A percentile compares a stretch with the other conserved stretches of the same genome.
phyloP scores from a whole-genome alignment of 1,140 invertebrate genomes.

The Drosophila tristis region DNA sequence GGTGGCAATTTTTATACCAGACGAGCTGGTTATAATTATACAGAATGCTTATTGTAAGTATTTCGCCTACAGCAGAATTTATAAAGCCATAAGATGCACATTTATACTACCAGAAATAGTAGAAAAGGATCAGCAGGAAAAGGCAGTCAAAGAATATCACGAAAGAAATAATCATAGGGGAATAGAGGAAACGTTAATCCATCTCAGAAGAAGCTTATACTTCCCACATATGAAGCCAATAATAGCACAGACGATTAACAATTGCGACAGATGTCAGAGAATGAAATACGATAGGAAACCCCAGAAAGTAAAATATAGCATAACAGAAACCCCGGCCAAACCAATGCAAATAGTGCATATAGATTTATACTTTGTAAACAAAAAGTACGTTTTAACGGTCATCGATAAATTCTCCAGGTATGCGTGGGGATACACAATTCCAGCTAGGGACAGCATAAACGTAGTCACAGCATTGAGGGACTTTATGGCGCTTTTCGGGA shows the following conservation, averaged over 20 bases:
- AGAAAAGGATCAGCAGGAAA: neutral
- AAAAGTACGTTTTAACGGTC: conserved; percentile 56
- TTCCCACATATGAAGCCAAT: conserved; percentile 18
- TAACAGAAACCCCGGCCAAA: conserved; percentile 53
- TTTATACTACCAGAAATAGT: neutral
- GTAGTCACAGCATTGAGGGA: conserved; percentile 48
- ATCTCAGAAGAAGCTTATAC: conserved; percentile 8
- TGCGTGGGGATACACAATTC: conserved; percentile 59
- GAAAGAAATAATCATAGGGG: conserved; percentile 17
- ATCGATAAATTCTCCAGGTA: conserved; percentile 72
- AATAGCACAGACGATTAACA: conserved; percentile 11
- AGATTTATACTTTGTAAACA: conserved; percentile 57
- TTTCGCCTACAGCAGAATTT: neutral
- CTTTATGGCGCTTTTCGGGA: conserved; percentile 24
- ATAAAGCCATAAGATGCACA: neutral
- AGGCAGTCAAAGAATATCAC: conserved; percentile 6
- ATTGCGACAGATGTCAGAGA: conserved; percentile 37
- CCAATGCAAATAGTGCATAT: conserved; percentile 69
- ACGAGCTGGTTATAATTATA: neutral
- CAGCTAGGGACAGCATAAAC: conserved; percentile 20
- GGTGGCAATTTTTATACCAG: neutral
- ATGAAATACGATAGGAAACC: conserved; percentile 73
- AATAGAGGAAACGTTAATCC: conserved; percentile 13
- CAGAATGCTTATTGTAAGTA: neutral
- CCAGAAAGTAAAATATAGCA: conserved; percentile 52